Conservation (phyloP, 2,113 vertebrate genomes). For the Coptodon rendalli region DNA sequence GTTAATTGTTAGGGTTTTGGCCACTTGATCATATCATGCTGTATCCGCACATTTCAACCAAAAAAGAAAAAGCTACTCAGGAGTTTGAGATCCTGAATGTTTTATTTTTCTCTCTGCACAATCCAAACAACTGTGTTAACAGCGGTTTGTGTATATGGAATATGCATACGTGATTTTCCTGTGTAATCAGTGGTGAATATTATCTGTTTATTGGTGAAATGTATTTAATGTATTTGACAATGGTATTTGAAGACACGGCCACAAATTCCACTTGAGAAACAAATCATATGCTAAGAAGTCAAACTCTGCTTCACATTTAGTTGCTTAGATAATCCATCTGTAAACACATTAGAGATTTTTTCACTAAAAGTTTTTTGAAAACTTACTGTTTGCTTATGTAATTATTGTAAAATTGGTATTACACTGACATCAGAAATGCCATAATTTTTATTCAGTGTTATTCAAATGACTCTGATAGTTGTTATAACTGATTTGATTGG, state of each 20-base stretch:
- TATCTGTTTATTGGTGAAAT: constrained; percentile 41
- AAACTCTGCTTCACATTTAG: not conserved
- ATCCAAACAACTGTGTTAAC: constrained; percentile 36
- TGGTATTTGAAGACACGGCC: not conserved
- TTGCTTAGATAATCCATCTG: not conserved
- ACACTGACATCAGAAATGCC: not conserved
- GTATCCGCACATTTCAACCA: constrained; percentile 22
- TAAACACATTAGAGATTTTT: constrained; percentile 12
- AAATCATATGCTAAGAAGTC: not conserved
- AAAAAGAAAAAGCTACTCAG: not conserved
- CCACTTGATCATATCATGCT: not conserved
- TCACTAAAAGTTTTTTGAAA: not conserved
- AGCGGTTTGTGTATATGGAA: constrained; percentile 17
- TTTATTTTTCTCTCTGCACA: constrained; percentile 21
- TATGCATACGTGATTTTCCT: not conserved
- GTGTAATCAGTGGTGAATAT: not conserved
- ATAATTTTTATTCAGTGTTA: not conserved
- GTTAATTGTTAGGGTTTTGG: not conserved
- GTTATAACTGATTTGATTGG: not conserved
- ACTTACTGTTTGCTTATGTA: not conserved
- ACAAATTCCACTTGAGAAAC: not conserved
- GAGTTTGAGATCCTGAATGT: constrained; percentile 21
- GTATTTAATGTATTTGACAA: not conserved
- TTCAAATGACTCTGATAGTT: not conserved
- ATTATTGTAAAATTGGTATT: not conserved